Evolutionary conservation across 1,140 invertebrate species (phyloP).

Genomic region (Glossosoma conforme): DNA sequence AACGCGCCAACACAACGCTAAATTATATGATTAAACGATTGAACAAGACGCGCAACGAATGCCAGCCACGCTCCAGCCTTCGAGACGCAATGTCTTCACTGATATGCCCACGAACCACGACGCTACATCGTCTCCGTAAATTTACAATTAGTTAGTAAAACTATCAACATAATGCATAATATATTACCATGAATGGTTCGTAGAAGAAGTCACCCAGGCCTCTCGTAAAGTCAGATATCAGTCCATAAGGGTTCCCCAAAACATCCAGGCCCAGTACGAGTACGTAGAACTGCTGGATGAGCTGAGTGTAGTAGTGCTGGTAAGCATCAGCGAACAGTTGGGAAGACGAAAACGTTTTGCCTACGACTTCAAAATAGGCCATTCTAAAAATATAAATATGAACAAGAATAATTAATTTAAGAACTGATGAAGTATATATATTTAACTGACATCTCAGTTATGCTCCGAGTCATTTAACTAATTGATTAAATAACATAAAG

Average conservation of each 20-base stretch:
- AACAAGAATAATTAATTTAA: too few species aligned
- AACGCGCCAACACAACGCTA: too few species aligned
- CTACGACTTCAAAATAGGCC: constrained; percentile 70
- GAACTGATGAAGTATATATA: too few species aligned
- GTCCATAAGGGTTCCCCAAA: constrained; percentile 83
- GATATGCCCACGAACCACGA: too few species aligned
- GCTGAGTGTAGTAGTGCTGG: constrained; percentile 69
- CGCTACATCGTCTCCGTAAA: too few species aligned
- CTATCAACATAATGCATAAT: too few species aligned
- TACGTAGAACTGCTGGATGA: constrained; percentile 87
- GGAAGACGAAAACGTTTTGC: constrained; percentile 56
- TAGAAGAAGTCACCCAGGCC: constrained; percentile 70
- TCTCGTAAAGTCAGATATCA: constrained; percentile 62
- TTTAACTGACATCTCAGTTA: too few species aligned
- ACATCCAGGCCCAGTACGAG: constrained; percentile 84
- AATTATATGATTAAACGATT: neutral
- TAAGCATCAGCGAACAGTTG: constrained; percentile 58
- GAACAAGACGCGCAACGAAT: neutral
- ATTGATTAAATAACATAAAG: too few species aligned
- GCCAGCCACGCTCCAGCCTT: neutral
- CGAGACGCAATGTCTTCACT: too few species aligned
- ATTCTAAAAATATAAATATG: too few species aligned
- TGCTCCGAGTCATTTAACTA: too few species aligned
- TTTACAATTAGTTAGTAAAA: too few species aligned
- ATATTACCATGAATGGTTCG: constrained; percentile 61